These are phyloP conservation scores for Lycocerus yunnanus DNA, from an alignment of 2,888 invertebrate species.

Conservation along the genomic window DNA sequence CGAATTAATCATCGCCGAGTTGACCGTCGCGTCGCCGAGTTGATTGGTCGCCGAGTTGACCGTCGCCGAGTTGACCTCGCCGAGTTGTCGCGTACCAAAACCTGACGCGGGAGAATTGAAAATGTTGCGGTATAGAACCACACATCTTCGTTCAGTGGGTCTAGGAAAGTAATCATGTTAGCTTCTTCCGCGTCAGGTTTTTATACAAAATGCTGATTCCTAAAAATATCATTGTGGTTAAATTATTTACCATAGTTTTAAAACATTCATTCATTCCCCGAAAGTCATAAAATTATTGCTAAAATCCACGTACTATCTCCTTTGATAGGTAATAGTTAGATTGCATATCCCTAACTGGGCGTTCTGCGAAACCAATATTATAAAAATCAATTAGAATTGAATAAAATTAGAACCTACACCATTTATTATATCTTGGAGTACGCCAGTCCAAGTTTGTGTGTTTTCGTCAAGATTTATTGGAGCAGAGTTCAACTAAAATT, in stretches of 20 bases:
- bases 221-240: slow-evolving; percentile 1
- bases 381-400: neutral
- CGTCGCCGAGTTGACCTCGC: too few species aligned
- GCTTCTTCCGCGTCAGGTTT: slow-evolving; percentile 70
- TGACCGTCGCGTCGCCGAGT: too few species aligned
- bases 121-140: slow-evolving; percentile 89
- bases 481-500: slow-evolving; percentile 68
- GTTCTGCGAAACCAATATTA: slow-evolving; percentile 65
- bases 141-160: slow-evolving; percentile 82
- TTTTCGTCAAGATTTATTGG: slow-evolving; percentile 72
- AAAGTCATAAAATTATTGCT: slow-evolving; percentile 98
- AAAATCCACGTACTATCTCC: slow-evolving; percentile 88
- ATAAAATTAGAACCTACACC: slow-evolving; percentile 63
- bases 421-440: slow-evolving; percentile 75
- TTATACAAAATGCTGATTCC: slow-evolving; percentile 80
- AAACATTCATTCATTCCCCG: slow-evolving; percentile 59
- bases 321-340: slow-evolving; percentile 89
- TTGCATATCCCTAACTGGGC: slow-evolving; percentile 96
- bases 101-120: too few species aligned
- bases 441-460: slow-evolving; percentile 77
- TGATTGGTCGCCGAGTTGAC: too few species aligned
- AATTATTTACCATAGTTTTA: too few species aligned
- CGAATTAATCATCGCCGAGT: too few species aligned
- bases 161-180: slow-evolving; percentile 67
- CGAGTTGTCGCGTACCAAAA: too few species aligned